Conservation (phyloP, 2,113 vertebrate genomes). For the Danio rerio region DNA sequence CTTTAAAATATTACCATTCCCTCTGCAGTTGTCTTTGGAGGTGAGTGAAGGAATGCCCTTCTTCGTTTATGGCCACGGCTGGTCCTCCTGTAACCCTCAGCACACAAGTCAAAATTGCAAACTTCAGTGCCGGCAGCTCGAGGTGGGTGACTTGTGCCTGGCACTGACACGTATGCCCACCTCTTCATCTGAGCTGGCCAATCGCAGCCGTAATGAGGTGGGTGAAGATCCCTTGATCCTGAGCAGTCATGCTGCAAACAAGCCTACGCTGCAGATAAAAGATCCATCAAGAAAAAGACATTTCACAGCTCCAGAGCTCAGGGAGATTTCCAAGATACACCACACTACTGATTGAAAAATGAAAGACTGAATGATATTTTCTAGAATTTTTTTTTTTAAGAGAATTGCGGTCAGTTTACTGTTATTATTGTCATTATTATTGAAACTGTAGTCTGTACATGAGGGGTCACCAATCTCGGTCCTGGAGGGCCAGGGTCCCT, state of each 20-base stretch:
- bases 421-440: not conserved
- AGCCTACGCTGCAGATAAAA: not conserved
- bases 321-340: conserved; percentile 31
- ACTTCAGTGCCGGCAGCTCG: conserved; percentile 76
- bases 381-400: not conserved
- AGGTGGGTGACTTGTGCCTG: conserved; percentile 77
- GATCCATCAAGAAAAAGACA: conserved; percentile 65
- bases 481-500: too few species aligned
- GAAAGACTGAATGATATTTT: conserved; percentile 1
- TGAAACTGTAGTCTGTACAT: not conserved
- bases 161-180: conserved; percentile 69
- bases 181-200: not conserved
- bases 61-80: conserved; percentile 76
- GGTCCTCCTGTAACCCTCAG: conserved; percentile 79
- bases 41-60: conserved; percentile 79
- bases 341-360: not conserved
- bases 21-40: conserved; percentile 73
- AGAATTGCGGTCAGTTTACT: not conserved
- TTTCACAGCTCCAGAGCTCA: conserved; percentile 71
- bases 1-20: not conserved
- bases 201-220: conserved; percentile 13
- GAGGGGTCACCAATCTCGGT: too few species aligned
- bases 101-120: conserved; percentile 74
- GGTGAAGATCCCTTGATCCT: not conserved
- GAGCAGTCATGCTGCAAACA: not conserved